Percentiles rank a stretch among this genome's conserved stretches.
Evolutionary conservation across 2,797 vertebrate species (phyloP).

Genomic region (Semotilus atromaculatus): DNA sequence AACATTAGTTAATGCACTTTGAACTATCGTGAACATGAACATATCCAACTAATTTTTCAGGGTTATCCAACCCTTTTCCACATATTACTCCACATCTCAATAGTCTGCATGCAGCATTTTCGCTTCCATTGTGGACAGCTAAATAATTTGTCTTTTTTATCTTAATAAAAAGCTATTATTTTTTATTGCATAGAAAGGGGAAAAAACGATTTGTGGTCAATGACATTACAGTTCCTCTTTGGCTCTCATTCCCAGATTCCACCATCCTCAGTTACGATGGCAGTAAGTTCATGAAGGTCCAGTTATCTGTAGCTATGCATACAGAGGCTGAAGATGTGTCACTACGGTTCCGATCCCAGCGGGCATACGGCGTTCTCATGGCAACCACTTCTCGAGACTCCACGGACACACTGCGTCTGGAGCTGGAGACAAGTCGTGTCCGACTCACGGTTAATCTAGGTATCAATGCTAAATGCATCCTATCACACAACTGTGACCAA

Average conservation of each 20-base stretch:
- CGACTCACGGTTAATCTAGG: conserved; percentile 98
- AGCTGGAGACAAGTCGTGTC: conserved; percentile 93
- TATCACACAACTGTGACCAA: not conserved
- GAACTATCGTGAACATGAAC: not conserved
- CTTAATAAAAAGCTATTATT: not conserved
- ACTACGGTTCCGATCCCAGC: conserved; percentile 93
- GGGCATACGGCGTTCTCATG: conserved; percentile 95
- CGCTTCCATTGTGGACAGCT: not conserved
- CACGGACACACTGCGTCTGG: conserved; percentile 92
- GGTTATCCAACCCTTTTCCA: no score
- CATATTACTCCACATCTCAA: no score
- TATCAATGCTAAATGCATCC: conserved; percentile 73
- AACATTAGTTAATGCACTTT: not conserved
- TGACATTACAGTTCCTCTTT: not conserved
- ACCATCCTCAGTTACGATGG: conserved; percentile 96
- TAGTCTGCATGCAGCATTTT: not conserved
- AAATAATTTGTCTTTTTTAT: not conserved
- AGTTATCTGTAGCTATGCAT: conserved; percentile 96
- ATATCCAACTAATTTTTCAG: no score
- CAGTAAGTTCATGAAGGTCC: conserved; percentile 99
- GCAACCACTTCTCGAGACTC: conserved; percentile 96
- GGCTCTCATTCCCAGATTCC: conserved; percentile 80
- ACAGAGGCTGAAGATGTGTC: conserved; percentile 97
- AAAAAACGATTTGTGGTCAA: not conserved
- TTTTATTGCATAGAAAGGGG: not conserved